Conservation (phyloP, 1,140 invertebrate genomes). For the Lepidotrigona ventralis region DNA sequence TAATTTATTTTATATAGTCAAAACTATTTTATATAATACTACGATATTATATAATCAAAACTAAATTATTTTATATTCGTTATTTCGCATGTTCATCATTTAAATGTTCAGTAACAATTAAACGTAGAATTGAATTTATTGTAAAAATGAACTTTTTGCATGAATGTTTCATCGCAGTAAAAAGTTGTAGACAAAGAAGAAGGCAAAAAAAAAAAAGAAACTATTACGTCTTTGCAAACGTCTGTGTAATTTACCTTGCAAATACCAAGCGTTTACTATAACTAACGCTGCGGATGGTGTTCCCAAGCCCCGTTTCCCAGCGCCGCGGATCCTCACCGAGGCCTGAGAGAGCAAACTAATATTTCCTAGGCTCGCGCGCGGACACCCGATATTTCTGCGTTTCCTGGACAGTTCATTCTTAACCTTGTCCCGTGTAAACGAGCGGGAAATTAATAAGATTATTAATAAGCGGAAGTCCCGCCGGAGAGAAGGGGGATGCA, state of each 20-base stretch:
- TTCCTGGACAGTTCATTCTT: conserved; percentile 7
- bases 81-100: too few species aligned
- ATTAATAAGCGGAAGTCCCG: conserved; percentile 45
- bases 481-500: conserved; percentile 13
- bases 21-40: too few species aligned
- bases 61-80: too few species aligned
- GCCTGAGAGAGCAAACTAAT: not conserved
- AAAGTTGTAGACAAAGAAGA: not conserved
- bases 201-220: not conserved
- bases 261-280: not conserved
- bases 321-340: not conserved
- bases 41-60: too few species aligned
- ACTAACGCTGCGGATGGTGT: not conserved
- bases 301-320: not conserved
- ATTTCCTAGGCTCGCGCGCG: not conserved
- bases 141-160: too few species aligned
- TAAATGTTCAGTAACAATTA: too few species aligned
- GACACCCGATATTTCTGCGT: conserved; percentile 30
- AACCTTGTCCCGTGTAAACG: not conserved
- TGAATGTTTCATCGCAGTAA: not conserved
- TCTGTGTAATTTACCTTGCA: not conserved
- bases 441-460: conserved; percentile 36
- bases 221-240: not conserved
- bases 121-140: too few species aligned
- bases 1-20: too few species aligned